Base-by-base conservation (phyloP, 35 echinoderm and acorn worm species). In the Strongylocentrotus purpuratus region DNA sequence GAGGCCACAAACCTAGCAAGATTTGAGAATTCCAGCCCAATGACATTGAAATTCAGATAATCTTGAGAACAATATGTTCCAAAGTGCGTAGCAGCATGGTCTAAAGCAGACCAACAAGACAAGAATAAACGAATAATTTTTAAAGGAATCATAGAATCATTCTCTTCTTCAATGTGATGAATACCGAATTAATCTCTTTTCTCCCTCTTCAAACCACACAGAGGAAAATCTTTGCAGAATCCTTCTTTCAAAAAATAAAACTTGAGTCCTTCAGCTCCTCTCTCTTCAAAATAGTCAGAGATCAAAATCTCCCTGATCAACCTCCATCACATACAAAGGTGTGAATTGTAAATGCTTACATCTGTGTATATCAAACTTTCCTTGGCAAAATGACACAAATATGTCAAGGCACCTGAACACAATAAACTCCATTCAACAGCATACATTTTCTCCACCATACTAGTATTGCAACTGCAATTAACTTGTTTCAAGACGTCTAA, bases 91-190 rank as follows among this genome's bases (percentile, higher is more conserved):
- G 65, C 65, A 78, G 65, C 65, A 78, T 78, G 6, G 25, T 78
- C 28, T 0, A 7, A 28, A 78, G 65, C 65, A 78, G 65, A 78
- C 25, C 5, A 78, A 78, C 65, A 28, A 28, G 28, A 78, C 65
- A 78, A n/a, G 15, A n/a, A 78, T 28, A 78, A 78, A 78, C 65
- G n/a, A 78, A 28, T 8, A 78, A 22, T 28, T 28, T 78, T 78
- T n/a, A 78, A 78, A 78, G 65, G 65, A 78, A 78, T 78, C 65
- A 78, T 78, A 78, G 65, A 6, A 78, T 28, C 65, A 28, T 22
- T 78, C 65, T 78, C 65, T 78, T 78, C 28, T 78, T 78, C 65
- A 78, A 78, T 78, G 65, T 78, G 65, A 78, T 78, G 65, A 78
- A 78, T 78, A 78, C 65, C n/a, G 20, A 78, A 78, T 28, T 28